Evolutionary conservation across 2,113 vertebrate genomes (phyloP).

Genomic region (Accipiter cooperii): DNA sequence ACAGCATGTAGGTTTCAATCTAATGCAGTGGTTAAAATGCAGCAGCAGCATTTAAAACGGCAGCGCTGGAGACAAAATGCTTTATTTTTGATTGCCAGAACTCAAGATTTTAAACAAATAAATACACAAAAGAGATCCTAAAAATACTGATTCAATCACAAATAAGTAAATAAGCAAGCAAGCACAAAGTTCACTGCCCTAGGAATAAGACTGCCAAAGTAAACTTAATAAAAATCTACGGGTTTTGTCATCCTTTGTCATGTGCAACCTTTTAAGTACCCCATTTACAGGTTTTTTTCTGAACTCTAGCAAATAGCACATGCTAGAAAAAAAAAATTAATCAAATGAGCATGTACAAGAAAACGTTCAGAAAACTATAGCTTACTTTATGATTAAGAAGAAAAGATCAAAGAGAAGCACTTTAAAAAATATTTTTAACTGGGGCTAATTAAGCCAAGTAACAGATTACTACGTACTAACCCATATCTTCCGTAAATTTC

Average conservation of each 20-base stretch:
- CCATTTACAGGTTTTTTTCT: background rate
- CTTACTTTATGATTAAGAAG: background rate
- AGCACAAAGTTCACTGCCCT: constrained; percentile 25
- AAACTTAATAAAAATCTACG: constrained; percentile 37
- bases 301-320: background rate
- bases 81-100: constrained; percentile 61
- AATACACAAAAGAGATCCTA: constrained; percentile 45
- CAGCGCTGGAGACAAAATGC: constrained; percentile 63
- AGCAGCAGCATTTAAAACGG: constrained; percentile 70
- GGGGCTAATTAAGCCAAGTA: background rate
- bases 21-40: constrained; percentile 79
- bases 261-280: background rate
- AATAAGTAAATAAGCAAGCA: constrained; percentile 57
- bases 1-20: constrained; percentile 78
- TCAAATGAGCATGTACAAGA: background rate
- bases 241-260: constrained; percentile 15
- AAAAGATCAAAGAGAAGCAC: background rate
- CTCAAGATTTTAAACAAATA: constrained; percentile 65
- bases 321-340: background rate
- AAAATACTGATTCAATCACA: constrained; percentile 45
- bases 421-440: background rate
- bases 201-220: constrained; percentile 28
- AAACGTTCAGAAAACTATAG: background rate
- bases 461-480: background rate
- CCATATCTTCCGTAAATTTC: background rate